Base-by-base conservation (phyloP, 2,797 vertebrate genomes). In the Crax fasciolata region DNA sequence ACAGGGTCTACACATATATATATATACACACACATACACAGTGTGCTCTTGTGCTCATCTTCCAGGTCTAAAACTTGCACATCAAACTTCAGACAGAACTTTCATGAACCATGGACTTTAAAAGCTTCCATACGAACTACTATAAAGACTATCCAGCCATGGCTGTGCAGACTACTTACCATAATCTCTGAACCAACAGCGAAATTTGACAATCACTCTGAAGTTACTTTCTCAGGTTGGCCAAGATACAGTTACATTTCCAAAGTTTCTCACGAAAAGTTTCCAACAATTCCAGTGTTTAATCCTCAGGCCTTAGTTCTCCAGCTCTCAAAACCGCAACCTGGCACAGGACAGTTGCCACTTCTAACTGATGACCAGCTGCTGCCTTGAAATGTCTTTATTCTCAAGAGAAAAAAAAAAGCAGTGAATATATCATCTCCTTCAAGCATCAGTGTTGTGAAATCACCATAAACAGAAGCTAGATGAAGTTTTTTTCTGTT, bases 21-120 rank as follows among this genome's bases (percentile, higher is more conserved):
- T 11, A 59, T 11, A 35, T 1, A 32, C 4, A 23, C 11, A 52
- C n/a, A 51, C 3, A 15, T 14, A 24, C 3, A 43, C 3, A 3
- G 11, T 14, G n/a, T n/a, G 39, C 17, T 48, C 74, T 48, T 6
- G 38, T 5, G 32, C 19, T 63, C 19, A 58, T 0, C 0, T 65
- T 41, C 19, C 12, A 62, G n/a, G 20, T n/a, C 49, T 51, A 54
- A 46, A 51, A 48, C 20, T n/a, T 39, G 30, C 25, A 35, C 25
- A 44, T 28, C 2, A 7, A 71, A 32, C n/a, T 39, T 84, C 24
- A 86, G 25, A 23, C 21, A 21, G 39, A 75, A 61, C 12, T 68
- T 35, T 4, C 24, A 48, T 20, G 13, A 77, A 54, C 11, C n/a
- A 71, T 0, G 27, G 30, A n/a, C 19, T 73, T 61, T 4, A 17